Evolutionary conservation across 1,140 invertebrate species (phyloP).

Genomic region (Asbolus verrucosus): DNA sequence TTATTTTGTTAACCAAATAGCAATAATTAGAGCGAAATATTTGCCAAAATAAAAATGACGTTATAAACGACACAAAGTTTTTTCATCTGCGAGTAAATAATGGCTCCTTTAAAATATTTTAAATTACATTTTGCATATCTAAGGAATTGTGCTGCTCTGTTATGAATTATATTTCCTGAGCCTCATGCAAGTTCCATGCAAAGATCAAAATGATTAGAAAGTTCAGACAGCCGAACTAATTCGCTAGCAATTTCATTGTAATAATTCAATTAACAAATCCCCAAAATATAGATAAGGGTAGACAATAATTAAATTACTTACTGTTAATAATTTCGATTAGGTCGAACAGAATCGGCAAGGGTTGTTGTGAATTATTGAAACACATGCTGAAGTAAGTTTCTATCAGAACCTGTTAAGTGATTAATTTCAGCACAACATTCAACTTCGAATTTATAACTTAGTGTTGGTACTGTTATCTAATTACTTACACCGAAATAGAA

Average conservation of each 20-base stretch:
- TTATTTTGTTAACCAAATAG: no score
- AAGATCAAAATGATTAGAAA: neutral
- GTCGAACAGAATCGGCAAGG: slow-evolving; percentile 23
- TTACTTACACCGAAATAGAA: slow-evolving; percentile 3
- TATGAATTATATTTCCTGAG: no score
- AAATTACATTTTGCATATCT: no score
- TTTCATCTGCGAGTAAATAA: no score
- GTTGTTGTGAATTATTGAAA: slow-evolving; percentile 37
- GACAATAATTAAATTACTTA: slow-evolving; percentile 17
- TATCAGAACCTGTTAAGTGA: slow-evolving; percentile 33
- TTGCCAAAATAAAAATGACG: no score
- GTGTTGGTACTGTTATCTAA: slow-evolving; percentile 20
- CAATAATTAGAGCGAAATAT: no score
- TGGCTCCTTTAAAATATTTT: no score
- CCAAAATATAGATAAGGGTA: slow-evolving; percentile 14
- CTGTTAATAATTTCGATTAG: slow-evolving; percentile 30
- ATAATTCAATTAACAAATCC: slow-evolving; percentile 1
- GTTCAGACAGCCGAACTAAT: neutral
- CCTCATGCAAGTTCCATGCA: no score
- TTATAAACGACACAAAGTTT: no score
- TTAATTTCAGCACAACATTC: slow-evolving; percentile 11
- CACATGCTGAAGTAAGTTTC: slow-evolving; percentile 27
- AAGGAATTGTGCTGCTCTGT: no score
- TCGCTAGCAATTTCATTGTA: neutral
- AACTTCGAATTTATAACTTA: slow-evolving; percentile 26